Percentiles rank a stretch among this genome's conserved stretches.
These are phyloP conservation scores for Pachydiplax longipennis DNA, from an alignment of 2,888 invertebrate genomes.

Conservation along the genomic window DNA sequence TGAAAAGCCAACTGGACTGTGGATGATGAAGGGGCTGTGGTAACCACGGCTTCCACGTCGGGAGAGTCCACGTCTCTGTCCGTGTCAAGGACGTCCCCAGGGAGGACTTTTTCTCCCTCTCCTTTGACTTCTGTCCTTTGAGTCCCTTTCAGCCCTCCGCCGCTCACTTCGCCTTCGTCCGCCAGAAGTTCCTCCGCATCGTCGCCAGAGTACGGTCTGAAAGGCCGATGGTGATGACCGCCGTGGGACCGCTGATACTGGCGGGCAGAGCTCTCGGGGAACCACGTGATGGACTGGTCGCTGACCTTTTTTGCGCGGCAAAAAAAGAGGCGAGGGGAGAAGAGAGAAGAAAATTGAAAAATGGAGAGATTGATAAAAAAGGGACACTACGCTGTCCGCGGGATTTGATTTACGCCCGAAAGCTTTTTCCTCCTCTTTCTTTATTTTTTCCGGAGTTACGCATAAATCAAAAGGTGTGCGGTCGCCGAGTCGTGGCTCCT, in stretches of 20 bases:
- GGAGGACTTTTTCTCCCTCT: background rate
- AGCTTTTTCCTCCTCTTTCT: background rate
- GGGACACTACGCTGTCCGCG: background rate
- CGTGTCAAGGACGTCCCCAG: background rate
- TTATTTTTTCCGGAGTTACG: background rate
- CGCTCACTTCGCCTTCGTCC: background rate
- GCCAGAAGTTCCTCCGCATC: background rate
- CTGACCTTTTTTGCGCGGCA: background rate
- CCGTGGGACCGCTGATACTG: constrained; percentile 12
- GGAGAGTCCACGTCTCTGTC: background rate
- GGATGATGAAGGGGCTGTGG: background rate
- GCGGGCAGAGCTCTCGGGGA: background rate
- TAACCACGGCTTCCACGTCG: constrained; percentile 9
- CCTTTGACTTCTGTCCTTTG: background rate
- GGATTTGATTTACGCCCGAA: background rate
- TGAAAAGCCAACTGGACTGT: constrained; percentile 24
- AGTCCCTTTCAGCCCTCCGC: background rate
- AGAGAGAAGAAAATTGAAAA: background rate
- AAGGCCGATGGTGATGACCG: background rate
- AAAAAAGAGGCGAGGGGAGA: background rate
- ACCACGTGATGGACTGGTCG: constrained; percentile 12
- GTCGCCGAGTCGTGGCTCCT: background rate
- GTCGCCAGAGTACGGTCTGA: background rate
- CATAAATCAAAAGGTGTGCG: background rate
- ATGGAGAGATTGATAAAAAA: background rate